Conservation (phyloP, 2,888 invertebrate species). For the Pantelozetes paolii region DNA sequence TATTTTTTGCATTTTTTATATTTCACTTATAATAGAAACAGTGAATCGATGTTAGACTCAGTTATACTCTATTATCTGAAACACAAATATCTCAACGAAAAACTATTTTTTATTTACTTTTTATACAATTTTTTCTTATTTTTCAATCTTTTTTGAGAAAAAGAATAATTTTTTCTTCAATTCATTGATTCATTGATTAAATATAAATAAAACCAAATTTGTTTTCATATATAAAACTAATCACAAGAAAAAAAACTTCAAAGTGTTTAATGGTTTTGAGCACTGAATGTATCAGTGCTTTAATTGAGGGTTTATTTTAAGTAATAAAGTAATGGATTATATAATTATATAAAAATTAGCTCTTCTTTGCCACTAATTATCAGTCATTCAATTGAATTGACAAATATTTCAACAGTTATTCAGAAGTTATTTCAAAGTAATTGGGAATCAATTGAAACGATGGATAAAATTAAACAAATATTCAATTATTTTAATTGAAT, state of each 20-base stretch:
- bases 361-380: background rate
- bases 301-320: background rate
- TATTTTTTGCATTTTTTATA: constrained; percentile 5
- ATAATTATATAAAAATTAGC: background rate
- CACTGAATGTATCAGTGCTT: background rate
- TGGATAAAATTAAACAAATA: no score
- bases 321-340: background rate
- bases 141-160: constrained; percentile 8
- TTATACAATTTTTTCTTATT: background rate
- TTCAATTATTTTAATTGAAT: no score
- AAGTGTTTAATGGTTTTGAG: background rate
- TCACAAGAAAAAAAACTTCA: no score
- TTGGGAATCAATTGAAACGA: no score
- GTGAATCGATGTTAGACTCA: background rate
- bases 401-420: no score
- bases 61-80: background rate
- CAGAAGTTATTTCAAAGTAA: no score
- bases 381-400: background rate
- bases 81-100: constrained; percentile 1
- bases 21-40: background rate
- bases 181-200: background rate
- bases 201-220: background rate
- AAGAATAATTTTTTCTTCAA: background rate
- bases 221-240: background rate
- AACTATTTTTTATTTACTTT: background rate